Conservation (phyloP, 2,113 vertebrate genomes). For the Aix galericulata region DNA sequence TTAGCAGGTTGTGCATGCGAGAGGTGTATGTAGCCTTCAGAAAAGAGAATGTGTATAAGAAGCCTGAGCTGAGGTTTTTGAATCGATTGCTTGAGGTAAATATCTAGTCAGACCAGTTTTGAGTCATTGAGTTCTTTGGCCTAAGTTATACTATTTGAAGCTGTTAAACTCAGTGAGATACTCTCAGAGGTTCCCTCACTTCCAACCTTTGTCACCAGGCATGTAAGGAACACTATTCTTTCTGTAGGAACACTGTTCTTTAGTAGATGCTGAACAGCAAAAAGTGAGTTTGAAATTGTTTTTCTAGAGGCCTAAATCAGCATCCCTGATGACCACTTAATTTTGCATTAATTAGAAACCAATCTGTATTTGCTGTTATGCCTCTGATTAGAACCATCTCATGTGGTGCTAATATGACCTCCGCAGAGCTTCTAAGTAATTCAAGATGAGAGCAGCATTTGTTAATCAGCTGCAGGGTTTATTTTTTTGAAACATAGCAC, state of each 20-base stretch:
- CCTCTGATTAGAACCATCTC: background rate
- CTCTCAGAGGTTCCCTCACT: background rate
- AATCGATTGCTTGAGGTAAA: background rate
- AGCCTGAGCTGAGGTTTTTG: background rate
- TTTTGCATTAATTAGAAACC: conserved; percentile 36
- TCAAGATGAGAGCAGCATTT: background rate
- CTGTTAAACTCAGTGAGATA: background rate
- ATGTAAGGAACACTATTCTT: background rate
- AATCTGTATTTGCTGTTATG: background rate
- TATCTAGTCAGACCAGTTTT: fast-evolving
- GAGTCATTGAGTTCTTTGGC: background rate
- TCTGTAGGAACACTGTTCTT: background rate
- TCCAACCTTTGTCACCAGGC: background rate
- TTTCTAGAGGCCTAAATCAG: background rate
- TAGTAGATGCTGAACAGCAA: background rate
- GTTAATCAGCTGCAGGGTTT: conserved; percentile 9
- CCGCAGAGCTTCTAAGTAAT: background rate
- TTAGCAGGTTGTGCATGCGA: background rate
- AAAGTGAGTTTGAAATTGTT: background rate
- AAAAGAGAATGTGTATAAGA: background rate
- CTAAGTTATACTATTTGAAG: background rate
- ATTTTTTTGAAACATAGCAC: background rate
- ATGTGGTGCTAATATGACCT: background rate
- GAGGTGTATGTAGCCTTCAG: background rate
- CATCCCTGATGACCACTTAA: background rate